phyloP scores from a whole-genome alignment of 2,113 vertebrate species.

The Ctenodactylus gundi region DNA sequence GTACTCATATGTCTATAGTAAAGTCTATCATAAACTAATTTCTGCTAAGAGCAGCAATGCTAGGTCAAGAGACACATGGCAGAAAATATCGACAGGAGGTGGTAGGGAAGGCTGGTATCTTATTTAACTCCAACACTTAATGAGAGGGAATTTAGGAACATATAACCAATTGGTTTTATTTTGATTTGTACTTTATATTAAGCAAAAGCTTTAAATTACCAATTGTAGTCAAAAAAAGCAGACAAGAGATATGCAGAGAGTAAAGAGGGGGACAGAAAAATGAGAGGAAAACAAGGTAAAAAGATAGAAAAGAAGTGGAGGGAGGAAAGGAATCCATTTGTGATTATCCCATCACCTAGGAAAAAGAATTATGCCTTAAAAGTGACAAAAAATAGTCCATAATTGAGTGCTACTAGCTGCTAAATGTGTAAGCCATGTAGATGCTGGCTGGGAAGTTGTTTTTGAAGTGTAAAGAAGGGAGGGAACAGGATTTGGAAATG shows the following conservation, averaged over 20 bases:
- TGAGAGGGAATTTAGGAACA: neutral
- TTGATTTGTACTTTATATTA: neutral
- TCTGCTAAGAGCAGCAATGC: neutral
- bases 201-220: neutral
- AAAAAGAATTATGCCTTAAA: neutral
- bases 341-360: neutral
- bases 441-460: neutral
- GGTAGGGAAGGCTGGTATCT: neutral
- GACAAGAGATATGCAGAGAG: accelerated
- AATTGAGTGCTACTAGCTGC: neutral
- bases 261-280: neutral
- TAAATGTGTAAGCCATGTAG: neutral
- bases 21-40: neutral
- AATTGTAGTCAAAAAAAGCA: neutral
- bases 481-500: neutral
- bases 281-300: neutral
- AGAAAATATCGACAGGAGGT: neutral
- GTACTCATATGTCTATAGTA: neutral
- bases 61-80: neutral
- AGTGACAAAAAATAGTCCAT: neutral
- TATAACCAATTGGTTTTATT: neutral
- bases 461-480: neutral
- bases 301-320: accelerated
- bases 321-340: neutral
- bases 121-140: neutral